Evolutionary conservation across 2,113 vertebrate genomes (phyloP).

Genomic region (Lamprologus tigripictilis): DNA sequence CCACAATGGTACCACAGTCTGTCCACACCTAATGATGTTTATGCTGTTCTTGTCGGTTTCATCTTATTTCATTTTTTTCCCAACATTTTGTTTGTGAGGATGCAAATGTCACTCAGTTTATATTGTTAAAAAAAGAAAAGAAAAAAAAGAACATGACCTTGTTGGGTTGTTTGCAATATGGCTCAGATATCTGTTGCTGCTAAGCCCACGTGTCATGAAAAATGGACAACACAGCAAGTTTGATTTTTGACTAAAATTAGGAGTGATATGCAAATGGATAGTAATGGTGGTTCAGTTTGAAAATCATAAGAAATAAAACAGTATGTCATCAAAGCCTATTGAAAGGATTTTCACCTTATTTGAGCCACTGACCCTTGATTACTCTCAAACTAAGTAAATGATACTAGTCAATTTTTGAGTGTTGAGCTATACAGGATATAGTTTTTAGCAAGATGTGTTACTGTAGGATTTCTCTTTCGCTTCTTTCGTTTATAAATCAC

Average conservation of each 20-base stretch:
- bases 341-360: slow-evolving; percentile 8
- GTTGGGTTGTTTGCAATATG: slow-evolving; percentile 31
- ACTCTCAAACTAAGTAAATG: background rate
- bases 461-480: background rate
- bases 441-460: background rate
- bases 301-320: slow-evolving; percentile 55
- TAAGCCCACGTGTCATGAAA: background rate
- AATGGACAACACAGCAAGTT: background rate
- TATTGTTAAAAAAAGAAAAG: background rate
- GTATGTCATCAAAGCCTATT: slow-evolving; percentile 15
- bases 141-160: background rate
- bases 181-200: slow-evolving; percentile 27
- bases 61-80: slow-evolving; percentile 8
- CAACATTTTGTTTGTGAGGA: slow-evolving; percentile 55
- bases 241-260: background rate
- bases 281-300: slow-evolving; percentile 33
- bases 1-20: background rate
- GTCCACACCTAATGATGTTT: slow-evolving; percentile 10
- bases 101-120: slow-evolving; percentile 42
- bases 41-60: slow-evolving; percentile 26
- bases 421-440: background rate
- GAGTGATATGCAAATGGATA: slow-evolving; percentile 19
- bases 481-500: background rate
- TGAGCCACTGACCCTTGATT: background rate
- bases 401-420: background rate